These are phyloP conservation scores for Rhinoderma darwinii DNA, from an alignment of 2,113 vertebrate species.

Conservation along the genomic window DNA sequence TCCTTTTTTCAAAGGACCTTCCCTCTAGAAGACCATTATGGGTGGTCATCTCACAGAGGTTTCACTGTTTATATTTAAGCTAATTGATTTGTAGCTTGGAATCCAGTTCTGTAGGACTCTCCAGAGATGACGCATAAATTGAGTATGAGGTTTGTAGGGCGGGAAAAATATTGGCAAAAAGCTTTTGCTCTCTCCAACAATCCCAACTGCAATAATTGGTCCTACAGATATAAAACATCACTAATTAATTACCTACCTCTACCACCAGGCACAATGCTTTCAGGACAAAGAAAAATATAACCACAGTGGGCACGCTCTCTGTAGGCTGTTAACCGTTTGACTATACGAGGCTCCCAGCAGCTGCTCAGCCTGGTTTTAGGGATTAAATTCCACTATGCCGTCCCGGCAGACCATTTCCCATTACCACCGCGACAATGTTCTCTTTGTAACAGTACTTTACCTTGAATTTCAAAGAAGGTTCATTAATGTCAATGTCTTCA, in stretches of 20 bases:
- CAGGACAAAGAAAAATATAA: not conserved
- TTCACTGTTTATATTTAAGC: too few relatives aligned
- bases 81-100: too few relatives aligned
- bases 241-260: not conserved
- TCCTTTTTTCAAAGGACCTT: too few relatives aligned
- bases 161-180: not conserved
- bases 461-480: constrained; percentile 52
- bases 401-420: constrained; percentile 1
- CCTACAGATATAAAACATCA: not conserved
- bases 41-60: too few relatives aligned
- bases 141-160: not conserved
- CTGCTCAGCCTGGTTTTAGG: constrained; percentile 22
- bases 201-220: not conserved
- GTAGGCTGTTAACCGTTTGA: constrained; percentile 25
- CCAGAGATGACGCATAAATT: not conserved
- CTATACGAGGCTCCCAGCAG: constrained; percentile 29
- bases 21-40: too few relatives aligned
- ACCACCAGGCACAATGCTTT: not conserved
- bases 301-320: not conserved
- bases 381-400: constrained; percentile 32
- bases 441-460: constrained; percentile 51
- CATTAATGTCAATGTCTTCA: constrained; percentile 54
- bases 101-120: too few relatives aligned
- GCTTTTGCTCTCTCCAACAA: not conserved
- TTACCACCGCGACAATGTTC: constrained; percentile 37